Percentiles rank a stretch among this genome's conserved stretches.
phyloP scores from a whole-genome alignment of 2,113 vertebrate genomes.

The Cyphomyrus discorhynchus region DNA sequence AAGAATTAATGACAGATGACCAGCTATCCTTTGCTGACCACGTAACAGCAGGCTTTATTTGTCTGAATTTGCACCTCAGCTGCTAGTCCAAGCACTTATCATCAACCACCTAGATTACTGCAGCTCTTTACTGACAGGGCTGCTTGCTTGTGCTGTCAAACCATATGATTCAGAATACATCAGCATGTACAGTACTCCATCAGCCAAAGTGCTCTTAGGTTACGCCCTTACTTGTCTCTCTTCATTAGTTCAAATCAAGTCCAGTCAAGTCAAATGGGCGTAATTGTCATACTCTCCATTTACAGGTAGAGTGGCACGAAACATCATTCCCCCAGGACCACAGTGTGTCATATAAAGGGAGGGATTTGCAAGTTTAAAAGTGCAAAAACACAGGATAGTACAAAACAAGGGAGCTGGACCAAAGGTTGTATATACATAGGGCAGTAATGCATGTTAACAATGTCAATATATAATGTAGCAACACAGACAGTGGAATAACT shows the following conservation, averaged over 20 bases:
- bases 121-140: not conserved
- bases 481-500: not conserved
- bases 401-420: not conserved
- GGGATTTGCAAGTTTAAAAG: not conserved
- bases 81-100: not conserved
- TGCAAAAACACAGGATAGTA: not conserved
- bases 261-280: not conserved
- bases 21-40: not conserved
- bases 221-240: not conserved
- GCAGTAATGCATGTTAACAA: no score
- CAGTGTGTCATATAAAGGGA: not conserved
- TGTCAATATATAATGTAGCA: no score
- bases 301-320: not conserved
- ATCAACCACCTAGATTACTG: not conserved
- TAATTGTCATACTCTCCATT: not conserved
- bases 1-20: not conserved
- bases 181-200: not conserved
- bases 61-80: not conserved
- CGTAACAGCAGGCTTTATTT: not conserved
- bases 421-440: not conserved
- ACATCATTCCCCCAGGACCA: not conserved
- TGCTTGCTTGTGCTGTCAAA: not conserved
- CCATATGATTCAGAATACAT: not conserved
- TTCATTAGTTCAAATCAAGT: not conserved
- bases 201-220: not conserved